Conservation (phyloP, 2,113 vertebrate genomes). For the Paralichthys olivaceus region DNA sequence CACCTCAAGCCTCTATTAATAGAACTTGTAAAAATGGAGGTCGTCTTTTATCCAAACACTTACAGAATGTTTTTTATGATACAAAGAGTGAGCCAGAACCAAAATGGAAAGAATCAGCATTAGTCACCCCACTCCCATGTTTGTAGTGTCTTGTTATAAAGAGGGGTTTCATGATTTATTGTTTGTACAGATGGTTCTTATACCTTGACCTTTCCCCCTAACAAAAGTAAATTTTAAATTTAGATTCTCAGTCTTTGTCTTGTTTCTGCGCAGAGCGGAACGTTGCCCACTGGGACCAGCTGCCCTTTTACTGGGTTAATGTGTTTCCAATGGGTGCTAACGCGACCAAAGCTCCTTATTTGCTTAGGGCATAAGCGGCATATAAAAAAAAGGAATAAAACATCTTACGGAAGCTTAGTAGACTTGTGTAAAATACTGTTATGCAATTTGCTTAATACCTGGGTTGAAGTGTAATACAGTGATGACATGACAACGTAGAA, state of each 20-base stretch:
- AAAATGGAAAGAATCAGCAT: conserved; percentile 64
- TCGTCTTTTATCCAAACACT: conserved; percentile 69
- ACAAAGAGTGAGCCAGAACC: conserved; percentile 58
- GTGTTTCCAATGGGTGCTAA: conserved; percentile 28
- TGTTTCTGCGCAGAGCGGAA: background rate
- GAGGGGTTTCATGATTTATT: conserved; percentile 29
- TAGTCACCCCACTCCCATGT: conserved; percentile 49
- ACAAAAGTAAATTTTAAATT: conserved; percentile 42
- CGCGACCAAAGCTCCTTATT: conserved; percentile 37
- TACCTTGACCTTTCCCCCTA: conserved; percentile 23
- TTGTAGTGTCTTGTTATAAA: conserved; percentile 48
- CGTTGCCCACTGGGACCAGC: conserved; percentile 17
- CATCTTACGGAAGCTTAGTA: conserved; percentile 24
- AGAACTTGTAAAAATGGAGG: conserved; percentile 79
- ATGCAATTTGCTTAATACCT: conserved; percentile 43
- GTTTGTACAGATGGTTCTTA: conserved; percentile 26
- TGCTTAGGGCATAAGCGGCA: conserved; percentile 8
- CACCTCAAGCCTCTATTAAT: conserved; percentile 71
- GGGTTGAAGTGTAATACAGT: conserved; percentile 37
- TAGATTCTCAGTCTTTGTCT: conserved; percentile 22
- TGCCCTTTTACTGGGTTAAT: conserved; percentile 50
- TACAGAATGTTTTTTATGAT: conserved; percentile 60
- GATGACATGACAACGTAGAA: conserved; percentile 44
- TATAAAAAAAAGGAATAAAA: conserved; percentile 43
- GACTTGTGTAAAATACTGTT: conserved; percentile 29